phyloP scores from a whole-genome alignment of 2,888 invertebrate genomes.

The Dicyrtomina minuta region DNA sequence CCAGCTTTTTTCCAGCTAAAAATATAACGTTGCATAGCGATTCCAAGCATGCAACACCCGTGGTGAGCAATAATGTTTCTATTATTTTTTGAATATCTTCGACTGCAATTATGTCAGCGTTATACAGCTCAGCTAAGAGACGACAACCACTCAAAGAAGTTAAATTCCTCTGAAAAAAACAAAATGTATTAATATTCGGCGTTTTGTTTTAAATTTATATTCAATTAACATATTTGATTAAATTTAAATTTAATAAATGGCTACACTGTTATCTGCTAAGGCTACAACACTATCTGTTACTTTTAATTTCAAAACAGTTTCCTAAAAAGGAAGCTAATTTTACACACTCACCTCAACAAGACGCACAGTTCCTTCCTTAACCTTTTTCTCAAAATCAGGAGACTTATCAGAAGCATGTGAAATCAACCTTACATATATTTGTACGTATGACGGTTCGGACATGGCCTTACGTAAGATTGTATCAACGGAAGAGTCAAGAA shows the following conservation, averaged over 20 bases:
- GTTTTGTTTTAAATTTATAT: neutral
- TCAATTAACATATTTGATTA: no score
- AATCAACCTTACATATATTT: slow-evolving; percentile 41
- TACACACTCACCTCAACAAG: slow-evolving; percentile 17
- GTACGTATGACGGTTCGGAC: slow-evolving; percentile 44
- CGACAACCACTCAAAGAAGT: slow-evolving; percentile 42
- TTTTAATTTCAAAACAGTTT: no score
- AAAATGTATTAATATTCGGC: no score
- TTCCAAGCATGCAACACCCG: slow-evolving; percentile 29
- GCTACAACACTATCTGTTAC: no score
- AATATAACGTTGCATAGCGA: slow-evolving; percentile 29
- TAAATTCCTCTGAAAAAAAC: slow-evolving; percentile 29
- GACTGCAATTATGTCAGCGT: slow-evolving; percentile 40
- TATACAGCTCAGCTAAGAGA: slow-evolving; percentile 47
- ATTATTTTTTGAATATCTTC: slow-evolving; percentile 33
- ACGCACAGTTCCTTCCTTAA: slow-evolving; percentile 15
- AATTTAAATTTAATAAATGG: no score
- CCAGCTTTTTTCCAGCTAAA: slow-evolving; percentile 32
- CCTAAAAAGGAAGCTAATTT: no score
- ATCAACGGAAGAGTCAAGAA: slow-evolving; percentile 41
- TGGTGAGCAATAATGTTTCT: slow-evolving; percentile 11
- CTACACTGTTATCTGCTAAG: no score
- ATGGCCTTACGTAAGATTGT: slow-evolving; percentile 46
- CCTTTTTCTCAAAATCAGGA: slow-evolving; percentile 22
- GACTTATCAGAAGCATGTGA: slow-evolving; percentile 17